Conservation (phyloP, 2,888 invertebrate species). For the Anoplius nigerrimus region DNA sequence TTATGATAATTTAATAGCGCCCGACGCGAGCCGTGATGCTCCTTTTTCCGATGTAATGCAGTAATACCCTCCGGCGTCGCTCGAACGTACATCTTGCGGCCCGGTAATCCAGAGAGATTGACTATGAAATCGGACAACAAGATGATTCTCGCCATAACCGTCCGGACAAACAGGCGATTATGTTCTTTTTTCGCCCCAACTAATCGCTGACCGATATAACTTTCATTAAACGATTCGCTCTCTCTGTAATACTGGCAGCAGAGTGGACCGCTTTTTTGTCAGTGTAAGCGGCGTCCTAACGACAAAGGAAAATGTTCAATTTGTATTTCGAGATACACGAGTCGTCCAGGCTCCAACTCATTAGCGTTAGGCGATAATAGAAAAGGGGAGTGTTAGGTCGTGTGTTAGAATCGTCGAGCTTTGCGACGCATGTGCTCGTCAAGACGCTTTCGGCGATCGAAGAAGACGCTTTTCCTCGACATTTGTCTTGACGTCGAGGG, state of each 20-base stretch:
- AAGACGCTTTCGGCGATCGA: too few relatives aligned
- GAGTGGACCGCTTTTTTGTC: not conserved
- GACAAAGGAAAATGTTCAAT: too few relatives aligned
- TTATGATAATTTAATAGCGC: too few relatives aligned
- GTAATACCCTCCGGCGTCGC: constrained; percentile 2
- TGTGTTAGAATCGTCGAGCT: too few relatives aligned
- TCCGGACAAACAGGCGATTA: constrained; percentile 13
- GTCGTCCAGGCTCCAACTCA: too few relatives aligned
- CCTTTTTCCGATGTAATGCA: constrained; percentile 22
- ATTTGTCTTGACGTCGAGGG: too few relatives aligned
- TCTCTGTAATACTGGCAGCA: not conserved
- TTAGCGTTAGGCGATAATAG: not conserved
- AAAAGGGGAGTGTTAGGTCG: too few relatives aligned
- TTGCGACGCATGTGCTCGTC: too few relatives aligned
- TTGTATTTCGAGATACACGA: too few relatives aligned
- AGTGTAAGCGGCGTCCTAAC: not conserved
- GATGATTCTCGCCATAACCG: not conserved
- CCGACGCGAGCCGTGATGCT: constrained; percentile 1
- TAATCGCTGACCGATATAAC: constrained; percentile 8
- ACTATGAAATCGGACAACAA: constrained; percentile 13
- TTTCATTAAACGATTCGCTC: constrained; percentile 3
- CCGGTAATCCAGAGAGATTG: constrained; percentile 20
- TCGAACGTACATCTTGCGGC: not conserved
- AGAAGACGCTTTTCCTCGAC: too few relatives aligned
- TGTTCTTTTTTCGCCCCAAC: constrained; percentile 6